Conservation (phyloP, 1,140 invertebrate genomes). For the Onthophagus taurus region DNA sequence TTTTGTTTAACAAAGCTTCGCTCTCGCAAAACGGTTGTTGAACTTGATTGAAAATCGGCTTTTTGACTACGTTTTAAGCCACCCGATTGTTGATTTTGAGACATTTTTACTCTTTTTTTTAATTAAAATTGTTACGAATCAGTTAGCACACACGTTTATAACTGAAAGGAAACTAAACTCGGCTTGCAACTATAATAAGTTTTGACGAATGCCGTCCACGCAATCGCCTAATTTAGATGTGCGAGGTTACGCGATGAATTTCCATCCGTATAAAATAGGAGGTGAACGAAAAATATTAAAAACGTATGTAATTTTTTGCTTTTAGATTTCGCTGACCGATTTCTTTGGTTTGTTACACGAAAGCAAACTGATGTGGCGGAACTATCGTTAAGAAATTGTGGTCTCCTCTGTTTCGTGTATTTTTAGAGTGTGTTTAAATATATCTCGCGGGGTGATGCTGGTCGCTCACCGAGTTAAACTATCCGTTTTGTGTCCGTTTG, state of each 20-base stretch:
- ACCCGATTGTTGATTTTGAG: slow-evolving; percentile 3
- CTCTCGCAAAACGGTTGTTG: slow-evolving; percentile 28
- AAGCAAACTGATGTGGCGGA: too few relatives aligned
- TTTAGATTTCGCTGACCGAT: neutral
- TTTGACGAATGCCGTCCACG: slow-evolving; percentile 9
- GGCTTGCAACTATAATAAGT: slow-evolving; percentile 10
- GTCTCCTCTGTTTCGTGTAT: too few relatives aligned
- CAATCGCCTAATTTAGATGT: slow-evolving; percentile 11
- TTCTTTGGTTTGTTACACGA: too few relatives aligned
- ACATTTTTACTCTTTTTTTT: slow-evolving; percentile 5
- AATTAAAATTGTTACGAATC: neutral
- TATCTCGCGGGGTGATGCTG: too few relatives aligned
- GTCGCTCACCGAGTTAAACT: too few relatives aligned
- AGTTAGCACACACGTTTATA: slow-evolving; percentile 5
- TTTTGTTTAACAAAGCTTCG: slow-evolving; percentile 32
- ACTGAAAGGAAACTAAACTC: slow-evolving; percentile 2
- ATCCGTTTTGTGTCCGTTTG: too few relatives aligned
- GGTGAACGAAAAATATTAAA: neutral
- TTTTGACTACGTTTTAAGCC: slow-evolving; percentile 33
- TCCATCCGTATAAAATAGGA: neutral
- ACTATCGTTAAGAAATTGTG: too few relatives aligned
- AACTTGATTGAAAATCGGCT: slow-evolving; percentile 27
- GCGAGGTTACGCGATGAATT: slow-evolving; percentile 2
- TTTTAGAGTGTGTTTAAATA: too few relatives aligned
- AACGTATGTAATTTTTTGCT: neutral